Conservation (phyloP, 1,140 invertebrate species). For the Ceratina calcarata region DNA sequence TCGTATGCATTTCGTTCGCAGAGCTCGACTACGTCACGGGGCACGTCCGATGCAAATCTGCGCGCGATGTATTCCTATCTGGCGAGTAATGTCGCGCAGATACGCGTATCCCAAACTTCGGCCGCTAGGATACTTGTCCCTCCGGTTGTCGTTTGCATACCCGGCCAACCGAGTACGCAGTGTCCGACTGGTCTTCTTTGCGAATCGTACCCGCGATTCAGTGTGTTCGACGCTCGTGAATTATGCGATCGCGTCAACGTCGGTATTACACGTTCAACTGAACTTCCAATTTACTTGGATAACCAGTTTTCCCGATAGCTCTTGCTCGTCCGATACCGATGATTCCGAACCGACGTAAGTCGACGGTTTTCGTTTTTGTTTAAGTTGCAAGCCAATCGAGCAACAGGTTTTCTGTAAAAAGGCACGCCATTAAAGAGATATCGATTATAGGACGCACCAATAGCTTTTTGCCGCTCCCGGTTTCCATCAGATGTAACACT, state of each 20-base stretch:
- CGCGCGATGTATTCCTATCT: constrained; percentile 35
- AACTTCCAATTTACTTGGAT: not conserved
- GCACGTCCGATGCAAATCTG: constrained; percentile 40
- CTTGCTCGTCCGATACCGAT: not conserved
- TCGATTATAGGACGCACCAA: not conserved
- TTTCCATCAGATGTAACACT: no score
- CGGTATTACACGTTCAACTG: not conserved
- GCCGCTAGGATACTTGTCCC: constrained; percentile 24
- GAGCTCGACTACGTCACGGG: not conserved
- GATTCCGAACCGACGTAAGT: no score
- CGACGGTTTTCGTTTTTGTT: not conserved
- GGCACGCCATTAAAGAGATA: no score
- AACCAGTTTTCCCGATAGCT: not conserved
- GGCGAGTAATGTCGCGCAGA: constrained; percentile 25
- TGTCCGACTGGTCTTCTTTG: constrained; percentile 13
- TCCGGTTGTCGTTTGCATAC: constrained; percentile 39
- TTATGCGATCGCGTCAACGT: not conserved
- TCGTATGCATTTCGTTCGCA: not conserved
- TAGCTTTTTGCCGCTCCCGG: no score
- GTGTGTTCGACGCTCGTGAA: constrained; percentile 11
- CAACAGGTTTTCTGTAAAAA: constrained; percentile 33
- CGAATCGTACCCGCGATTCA: not conserved
- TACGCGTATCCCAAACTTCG: constrained; percentile 19
- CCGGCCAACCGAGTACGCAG: not conserved
- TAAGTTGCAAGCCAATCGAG: not conserved